Evolutionary conservation across 2,797 vertebrate species (phyloP).

Genomic region (Myoxocephalus aenaeus): DNA sequence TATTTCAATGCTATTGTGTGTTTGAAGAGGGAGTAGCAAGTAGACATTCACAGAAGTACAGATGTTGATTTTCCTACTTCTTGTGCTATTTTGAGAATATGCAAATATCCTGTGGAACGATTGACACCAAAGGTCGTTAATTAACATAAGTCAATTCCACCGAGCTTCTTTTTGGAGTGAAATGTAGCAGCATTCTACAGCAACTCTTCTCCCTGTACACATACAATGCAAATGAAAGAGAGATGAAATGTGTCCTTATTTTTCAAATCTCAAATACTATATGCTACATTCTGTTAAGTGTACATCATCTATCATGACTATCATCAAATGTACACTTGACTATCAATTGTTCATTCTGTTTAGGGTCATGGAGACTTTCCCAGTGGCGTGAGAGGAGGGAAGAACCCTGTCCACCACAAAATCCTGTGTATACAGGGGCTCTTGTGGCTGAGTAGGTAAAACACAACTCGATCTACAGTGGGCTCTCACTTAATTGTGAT

Average conservation of each 20-base stretch:
- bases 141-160: constrained; percentile 81
- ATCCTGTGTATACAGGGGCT: not conserved
- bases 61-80: constrained; percentile 70
- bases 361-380: not conserved
- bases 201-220: constrained; percentile 32
- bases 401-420: not conserved
- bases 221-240: constrained; percentile 46
- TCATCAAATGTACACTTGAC: no score
- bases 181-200: constrained; percentile 48
- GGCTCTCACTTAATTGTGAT: not conserved
- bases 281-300: not conserved
- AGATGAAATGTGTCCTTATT: constrained; percentile 5
- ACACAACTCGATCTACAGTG: not conserved
- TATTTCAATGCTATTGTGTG: constrained; percentile 43
- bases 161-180: constrained; percentile 65
- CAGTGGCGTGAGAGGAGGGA: not conserved
- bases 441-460: not conserved
- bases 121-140: constrained; percentile 81
- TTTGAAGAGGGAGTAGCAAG: constrained; percentile 49
- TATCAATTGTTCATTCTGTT: not conserved
- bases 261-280: not conserved
- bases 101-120: constrained; percentile 73
- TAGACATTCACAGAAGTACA: constrained; percentile 59
- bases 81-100: constrained; percentile 76
- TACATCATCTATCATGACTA: no score